Evolutionary conservation across 92 coral and sea anemone species (phyloP).

Genomic region (Porites evermanni): DNA sequence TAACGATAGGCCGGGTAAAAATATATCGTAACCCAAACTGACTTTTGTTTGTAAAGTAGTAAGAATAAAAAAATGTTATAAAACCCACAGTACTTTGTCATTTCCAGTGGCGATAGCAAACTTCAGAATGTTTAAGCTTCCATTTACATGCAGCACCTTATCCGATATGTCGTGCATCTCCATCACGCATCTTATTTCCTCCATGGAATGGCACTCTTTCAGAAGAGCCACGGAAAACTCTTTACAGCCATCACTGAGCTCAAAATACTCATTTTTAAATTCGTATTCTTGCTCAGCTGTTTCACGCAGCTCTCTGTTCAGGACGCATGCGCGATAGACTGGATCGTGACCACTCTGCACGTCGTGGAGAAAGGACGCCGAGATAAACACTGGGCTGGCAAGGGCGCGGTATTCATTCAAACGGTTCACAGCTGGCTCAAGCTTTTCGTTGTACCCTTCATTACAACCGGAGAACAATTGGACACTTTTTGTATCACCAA

Average conservation of each 20-base stretch:
- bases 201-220: constrained; percentile 57
- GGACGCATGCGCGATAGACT: constrained; percentile 49
- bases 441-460: constrained; percentile 22
- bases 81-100: constrained; percentile 35
- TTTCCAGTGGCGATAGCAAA: constrained; percentile 62
- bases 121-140: constrained; percentile 47
- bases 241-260: constrained; percentile 43
- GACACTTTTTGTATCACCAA: constrained; percentile 2
- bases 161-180: constrained; percentile 35
- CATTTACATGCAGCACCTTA: background rate
- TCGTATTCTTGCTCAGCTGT: constrained; percentile 6
- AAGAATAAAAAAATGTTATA: background rate
- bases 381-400: constrained; percentile 50
- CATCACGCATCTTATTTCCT: constrained; percentile 66
- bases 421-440: constrained; percentile 47
- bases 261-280: constrained; percentile 49
- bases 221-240: constrained; percentile 58
- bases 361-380: constrained; percentile 52
- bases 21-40: no score
- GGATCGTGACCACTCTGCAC: constrained; percentile 47
- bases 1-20: no score
- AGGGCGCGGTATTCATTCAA: constrained; percentile 18
- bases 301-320: constrained; percentile 50
- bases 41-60: no score
- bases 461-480: constrained; percentile 5